Base-by-base conservation (phyloP, 2,797 vertebrate species). In the Lacerta agilis region DNA sequence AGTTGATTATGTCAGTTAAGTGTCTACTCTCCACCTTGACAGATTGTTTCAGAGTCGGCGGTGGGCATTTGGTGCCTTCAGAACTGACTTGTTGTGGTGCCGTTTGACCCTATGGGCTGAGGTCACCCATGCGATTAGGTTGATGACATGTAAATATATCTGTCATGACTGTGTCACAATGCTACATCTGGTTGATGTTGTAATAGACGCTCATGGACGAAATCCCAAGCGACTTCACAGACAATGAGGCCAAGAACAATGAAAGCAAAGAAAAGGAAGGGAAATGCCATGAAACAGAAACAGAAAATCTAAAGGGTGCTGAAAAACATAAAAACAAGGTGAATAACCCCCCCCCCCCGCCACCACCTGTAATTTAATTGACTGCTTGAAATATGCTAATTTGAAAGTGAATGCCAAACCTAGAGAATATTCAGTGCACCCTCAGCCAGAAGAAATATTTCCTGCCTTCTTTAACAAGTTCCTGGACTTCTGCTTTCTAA, bases 401-500 rank as follows among this genome's bases (percentile, higher is more conserved):
- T 75, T 29, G 15, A 15, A 85, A 36, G 36, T 25, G 29, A 84
- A 75, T 18, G 23, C 49, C 5, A 33, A 29, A 41, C 61, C 41
- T 18, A 64, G 25, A 15, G 36, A 20, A 13, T 76, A 64, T 64
- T 13, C 3, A 38, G 3, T 85, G 29, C 18, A 23, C 58, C 73
- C 3, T 1, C 11, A 23, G 58, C 75, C 29, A 29, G 55, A 61
- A n/a, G 25, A 96, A 96, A 94, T 94, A 95, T 85, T 92, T 72
- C 58, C 61, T 92, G 95, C 95, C 79, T 82, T 93, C 64, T 93
- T 93, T 77, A 85, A 83, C 75, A 94, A 91, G 73, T 92, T 71
- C 82, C 90, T 94, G 80, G 85, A 94, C 61, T 83, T 85, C 89
- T 96, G 91, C 86, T 94, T 96, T 95, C 91, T 96, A 96, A 96